Base-by-base conservation (phyloP, 2,888 invertebrate species). In the Rhimphoctona megacephalus region DNA sequence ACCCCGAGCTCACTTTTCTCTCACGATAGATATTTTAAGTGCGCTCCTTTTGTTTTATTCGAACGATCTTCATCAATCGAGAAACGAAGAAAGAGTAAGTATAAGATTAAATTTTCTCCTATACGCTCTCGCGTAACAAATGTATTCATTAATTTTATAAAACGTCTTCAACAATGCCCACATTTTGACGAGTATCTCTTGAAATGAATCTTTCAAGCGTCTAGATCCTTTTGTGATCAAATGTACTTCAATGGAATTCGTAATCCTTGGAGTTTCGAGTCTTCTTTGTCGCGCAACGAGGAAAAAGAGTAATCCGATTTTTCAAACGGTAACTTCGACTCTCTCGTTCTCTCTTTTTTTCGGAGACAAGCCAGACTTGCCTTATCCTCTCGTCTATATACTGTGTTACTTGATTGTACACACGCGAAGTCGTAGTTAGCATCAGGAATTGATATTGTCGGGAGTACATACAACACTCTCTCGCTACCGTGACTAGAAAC, bases 401-500 rank as follows among this genome's bases (percentile, higher is more conserved):
- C 43, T 22, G 19, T 33, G 36, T 72, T 70, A 17, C 57, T 36
- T 36, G 36, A 39, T n/a, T 7, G 33, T 74, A 61, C 85, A 86
- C 94, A 94, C 94, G 94, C 94, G 92, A 94, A 92, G 86, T 85
- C 85, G 91, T 90, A 93, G 91, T 94, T 94, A 94, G 93, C 92
- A 89, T 91, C 91, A 88, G 89, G 92, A 91, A 92, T 91, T 91
- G 91, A 90, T 91, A 91, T 91, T 89, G 90, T 17, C 11, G 87
- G 88, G 86, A 88, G 86, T 64, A 74, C 39, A 86, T 81, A 87
- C 80, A 88, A 57, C 52, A 76, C 49, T 67, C 79, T 69, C 54
- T 64, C 74, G 69, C 81, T 92, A 92, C 92, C 93, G 92, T 93
- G 92, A 92, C 90, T 89, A 88, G 88, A 89, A 91, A 92, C 90